Base-by-base conservation (phyloP, 2,113 vertebrate genomes). In the Ctenomys sociabilis region DNA sequence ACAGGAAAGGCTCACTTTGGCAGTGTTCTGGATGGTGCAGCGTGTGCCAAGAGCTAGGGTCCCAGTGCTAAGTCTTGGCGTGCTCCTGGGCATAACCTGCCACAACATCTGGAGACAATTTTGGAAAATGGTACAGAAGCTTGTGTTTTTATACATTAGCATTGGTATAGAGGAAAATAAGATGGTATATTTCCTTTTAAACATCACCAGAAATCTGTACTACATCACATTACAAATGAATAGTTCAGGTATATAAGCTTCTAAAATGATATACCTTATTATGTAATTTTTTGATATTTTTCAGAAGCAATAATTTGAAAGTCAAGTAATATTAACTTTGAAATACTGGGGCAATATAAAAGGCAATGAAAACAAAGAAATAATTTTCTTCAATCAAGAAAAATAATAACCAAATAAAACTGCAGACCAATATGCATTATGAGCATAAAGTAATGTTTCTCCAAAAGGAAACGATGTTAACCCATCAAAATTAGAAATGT, bases 201-300 rank as follows among this genome's bases (percentile, higher is more conserved):
- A 40, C 66, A 52, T 90, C 80, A 93, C 70, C 28, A 81, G 85
- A 88, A 85, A 90, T 35, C 28, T 92, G 85, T 96, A 87, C 68
- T 85, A 85, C 45, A 77, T 88, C 30, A 52, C n/a, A 85, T 61
- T 66, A 77, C 16, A 90, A 22, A 78, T 22, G 24, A 91, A 89
- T 84, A 13, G 16, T 43, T 88, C 77, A 91, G 43, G 73, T 14
- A 89, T 37, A 83, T 61, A 37, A 86, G 6, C 52, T 85, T 83
- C 24, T 40, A 26, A 78, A 91, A 83, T 63, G 59, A 83, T 57
- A 57, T 85, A 92, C 66, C 22, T 28, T 49, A 63, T 68, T 83
- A 72, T 85, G 5, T 77, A 59, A 59, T n/a, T 88, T 66, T 5
- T 83, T 95, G 13, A 57, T 37, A 64, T 70, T 59, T 86, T 10